Conservation (phyloP, 2,888 invertebrate genomes). For the Sarcophaga subvicina region DNA sequence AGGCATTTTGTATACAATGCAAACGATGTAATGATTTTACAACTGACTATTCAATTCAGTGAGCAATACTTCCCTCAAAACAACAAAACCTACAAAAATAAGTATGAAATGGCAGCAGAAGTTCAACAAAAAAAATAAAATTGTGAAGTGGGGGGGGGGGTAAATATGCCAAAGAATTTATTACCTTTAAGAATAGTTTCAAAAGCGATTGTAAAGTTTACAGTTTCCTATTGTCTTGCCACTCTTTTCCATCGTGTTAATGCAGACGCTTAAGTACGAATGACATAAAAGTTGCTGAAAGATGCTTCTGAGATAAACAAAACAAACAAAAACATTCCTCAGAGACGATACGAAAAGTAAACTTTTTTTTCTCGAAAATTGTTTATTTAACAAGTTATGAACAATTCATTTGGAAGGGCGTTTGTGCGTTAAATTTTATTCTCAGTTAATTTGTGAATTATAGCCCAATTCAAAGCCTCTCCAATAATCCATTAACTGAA, state of each 20-base stretch:
- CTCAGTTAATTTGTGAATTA: conserved; percentile 8
- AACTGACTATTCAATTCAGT: too few relatives aligned
- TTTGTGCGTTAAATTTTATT: conserved; percentile 14
- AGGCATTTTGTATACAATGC: not conserved
- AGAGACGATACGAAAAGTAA: conserved; percentile 28
- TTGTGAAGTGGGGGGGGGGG: not conserved
- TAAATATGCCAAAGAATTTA: conserved; percentile 45
- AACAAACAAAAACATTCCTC: conserved; percentile 32
- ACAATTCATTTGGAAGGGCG: conserved; percentile 35
- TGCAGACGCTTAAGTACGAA: conserved; percentile 58
- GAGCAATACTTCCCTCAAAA: conserved; percentile 23
- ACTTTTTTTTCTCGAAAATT: conserved; percentile 46
- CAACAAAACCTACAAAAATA: not conserved
- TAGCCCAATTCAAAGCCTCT: not conserved
- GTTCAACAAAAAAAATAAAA: not conserved
- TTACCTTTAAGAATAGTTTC: conserved; percentile 60
- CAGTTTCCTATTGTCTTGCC: conserved; percentile 25
- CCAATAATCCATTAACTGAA: conserved; percentile 11
- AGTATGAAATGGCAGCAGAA: conserved; percentile 14
- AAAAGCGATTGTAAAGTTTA: conserved; percentile 55
- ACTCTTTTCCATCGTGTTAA: not conserved
- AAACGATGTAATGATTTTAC: too few relatives aligned
- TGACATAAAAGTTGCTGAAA: conserved; percentile 50
- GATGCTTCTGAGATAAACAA: conserved; percentile 38
- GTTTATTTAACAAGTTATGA: conserved; percentile 58